Evolutionary conservation across 2,888 invertebrate species (phyloP).

Genomic region (Meliscaeva auricollis): DNA sequence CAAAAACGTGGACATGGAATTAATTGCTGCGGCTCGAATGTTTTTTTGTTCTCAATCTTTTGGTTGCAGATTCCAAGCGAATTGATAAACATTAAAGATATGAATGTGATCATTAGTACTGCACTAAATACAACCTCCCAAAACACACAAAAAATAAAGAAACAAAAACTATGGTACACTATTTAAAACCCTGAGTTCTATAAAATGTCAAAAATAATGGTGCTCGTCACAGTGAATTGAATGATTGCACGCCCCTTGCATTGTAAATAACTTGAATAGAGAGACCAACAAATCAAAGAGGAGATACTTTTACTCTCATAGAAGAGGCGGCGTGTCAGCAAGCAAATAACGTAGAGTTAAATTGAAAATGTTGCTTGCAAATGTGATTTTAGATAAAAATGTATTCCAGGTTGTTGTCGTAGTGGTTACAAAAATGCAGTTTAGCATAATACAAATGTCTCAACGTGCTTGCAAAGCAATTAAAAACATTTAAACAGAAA

Average conservation of each 20-base stretch:
- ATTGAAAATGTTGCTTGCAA: conserved; percentile 55
- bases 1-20: conserved; percentile 38
- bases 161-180: conserved; percentile 23
- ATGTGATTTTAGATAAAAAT: conserved; percentile 61
- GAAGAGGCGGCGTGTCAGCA: background rate
- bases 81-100: conserved; percentile 41
- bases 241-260: conserved; percentile 25
- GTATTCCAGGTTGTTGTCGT: conserved; percentile 63
- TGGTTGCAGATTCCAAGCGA: conserved; percentile 40
- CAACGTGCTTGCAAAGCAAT: conserved; percentile 50
- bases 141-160: conserved; percentile 26
- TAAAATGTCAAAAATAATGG: conserved; percentile 37
- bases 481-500: conserved; percentile 9
- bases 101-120: conserved; percentile 22
- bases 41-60: background rate
- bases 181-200: conserved; percentile 57
- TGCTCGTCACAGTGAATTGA: conserved; percentile 64
- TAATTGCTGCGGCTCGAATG: conserved; percentile 41
- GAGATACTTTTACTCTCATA: conserved; percentile 13
- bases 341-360: conserved; percentile 6
- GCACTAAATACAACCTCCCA: conserved; percentile 59
- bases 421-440: conserved; percentile 42
- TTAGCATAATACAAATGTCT: conserved; percentile 38
- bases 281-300: conserved; percentile 18
- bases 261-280: conserved; percentile 49